These are phyloP conservation scores for Orchesella cincta DNA, from an alignment of 1,140 invertebrate species.

Conservation along the genomic window DNA sequence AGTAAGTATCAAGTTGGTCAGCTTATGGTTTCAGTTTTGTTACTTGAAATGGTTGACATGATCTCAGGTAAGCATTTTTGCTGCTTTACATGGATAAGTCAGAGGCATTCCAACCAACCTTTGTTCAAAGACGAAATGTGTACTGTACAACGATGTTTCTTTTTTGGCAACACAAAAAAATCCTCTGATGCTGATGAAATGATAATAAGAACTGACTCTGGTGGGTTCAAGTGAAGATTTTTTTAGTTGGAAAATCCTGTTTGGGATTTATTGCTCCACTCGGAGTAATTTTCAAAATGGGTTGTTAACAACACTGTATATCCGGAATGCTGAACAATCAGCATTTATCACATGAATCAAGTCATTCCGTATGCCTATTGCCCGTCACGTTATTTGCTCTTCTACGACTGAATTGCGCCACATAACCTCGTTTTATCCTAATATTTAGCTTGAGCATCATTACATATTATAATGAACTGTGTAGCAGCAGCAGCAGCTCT, in stretches of 20 bases:
- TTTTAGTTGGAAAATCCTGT: constrained; percentile 25
- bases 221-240: constrained; percentile 16
- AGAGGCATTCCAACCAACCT: too few species aligned
- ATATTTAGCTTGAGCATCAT: not conserved
- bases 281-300: constrained; percentile 20
- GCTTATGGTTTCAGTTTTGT: too few species aligned
- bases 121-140: too few species aligned
- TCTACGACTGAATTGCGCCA: not conserved
- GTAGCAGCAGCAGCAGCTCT: not conserved
- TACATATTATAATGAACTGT: not conserved
- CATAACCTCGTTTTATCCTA: too few species aligned
- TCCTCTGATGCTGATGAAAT: constrained; percentile 22
- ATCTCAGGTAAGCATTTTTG: too few species aligned
- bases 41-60: too few species aligned
- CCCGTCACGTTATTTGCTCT: constrained; percentile 16
- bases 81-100: too few species aligned
- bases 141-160: too few species aligned
- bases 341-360: constrained; percentile 20
- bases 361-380: not conserved
- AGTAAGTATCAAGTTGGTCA: too few species aligned
- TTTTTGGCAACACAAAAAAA: too few species aligned
- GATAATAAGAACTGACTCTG: constrained; percentile 1
- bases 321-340: constrained; percentile 23
- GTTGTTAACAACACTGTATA: constrained; percentile 17
- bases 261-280: constrained; percentile 23